phyloP scores from a whole-genome alignment of 2,797 vertebrate species.

The Fistularia tabacaria region DNA sequence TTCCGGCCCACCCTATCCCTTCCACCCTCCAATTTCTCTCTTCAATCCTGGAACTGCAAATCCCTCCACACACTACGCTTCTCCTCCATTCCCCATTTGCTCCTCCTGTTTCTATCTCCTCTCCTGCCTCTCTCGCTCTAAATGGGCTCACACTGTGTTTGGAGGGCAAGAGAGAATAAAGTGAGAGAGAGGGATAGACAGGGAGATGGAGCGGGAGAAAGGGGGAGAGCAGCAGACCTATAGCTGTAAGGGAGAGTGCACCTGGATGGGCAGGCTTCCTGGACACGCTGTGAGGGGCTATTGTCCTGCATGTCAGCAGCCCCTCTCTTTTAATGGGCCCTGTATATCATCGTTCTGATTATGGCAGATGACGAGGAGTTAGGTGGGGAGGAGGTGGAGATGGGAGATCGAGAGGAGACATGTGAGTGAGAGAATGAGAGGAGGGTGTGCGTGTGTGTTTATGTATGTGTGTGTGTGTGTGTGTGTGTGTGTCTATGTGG shows the following conservation, averaged over 20 bases:
- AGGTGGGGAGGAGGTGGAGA: constrained; percentile 33
- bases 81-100: constrained; percentile 51
- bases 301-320: constrained; percentile 77
- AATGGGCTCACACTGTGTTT: constrained; percentile 60
- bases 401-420: constrained; percentile 49
- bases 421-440: constrained; percentile 33
- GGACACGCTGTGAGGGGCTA: constrained; percentile 81
- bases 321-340: constrained; percentile 72
- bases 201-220: constrained; percentile 42
- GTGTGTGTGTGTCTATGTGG: constrained; percentile 47
- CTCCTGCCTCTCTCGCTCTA: constrained; percentile 38
- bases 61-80: constrained; percentile 41
- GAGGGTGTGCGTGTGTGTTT: constrained; percentile 50
- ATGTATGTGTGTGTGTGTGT: constrained; percentile 44
- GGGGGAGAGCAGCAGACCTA: constrained; percentile 60
- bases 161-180: constrained; percentile 18
- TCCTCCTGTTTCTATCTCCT: constrained; percentile 55
- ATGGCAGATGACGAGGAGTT: constrained; percentile 69
- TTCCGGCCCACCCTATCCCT: constrained; percentile 4
- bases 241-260: constrained; percentile 68
- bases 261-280: constrained; percentile 75
- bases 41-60: constrained; percentile 44
- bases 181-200: constrained; percentile 8
- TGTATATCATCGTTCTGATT: constrained; percentile 76
- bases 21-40: constrained; percentile 13